phyloP scores from a whole-genome alignment of 2,797 vertebrate genomes.

The Acanthornis magna region DNA sequence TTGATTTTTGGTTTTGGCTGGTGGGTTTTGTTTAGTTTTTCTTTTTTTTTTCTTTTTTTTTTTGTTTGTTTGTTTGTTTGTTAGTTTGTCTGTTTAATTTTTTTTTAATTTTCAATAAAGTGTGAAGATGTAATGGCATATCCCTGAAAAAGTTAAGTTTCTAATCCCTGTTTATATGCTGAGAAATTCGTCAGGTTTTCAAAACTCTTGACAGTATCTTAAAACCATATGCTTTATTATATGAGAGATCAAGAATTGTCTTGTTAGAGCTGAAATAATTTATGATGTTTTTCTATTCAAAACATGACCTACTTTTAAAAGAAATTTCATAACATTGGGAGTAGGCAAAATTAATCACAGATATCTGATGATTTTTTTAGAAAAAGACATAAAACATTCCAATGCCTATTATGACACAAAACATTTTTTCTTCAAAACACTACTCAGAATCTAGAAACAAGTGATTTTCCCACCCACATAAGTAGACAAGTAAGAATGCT shows the following conservation, averaged over 20 bases:
- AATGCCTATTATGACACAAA: neutral
- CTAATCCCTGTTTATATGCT: neutral
- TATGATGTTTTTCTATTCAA: neutral
- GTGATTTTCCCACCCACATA: neutral
- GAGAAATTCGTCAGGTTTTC: neutral
- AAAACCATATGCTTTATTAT: neutral
- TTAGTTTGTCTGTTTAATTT: too few relatives aligned
- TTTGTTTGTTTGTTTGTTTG: too few relatives aligned
- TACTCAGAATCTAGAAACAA: neutral
- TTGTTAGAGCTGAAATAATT: neutral
- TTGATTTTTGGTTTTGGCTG: neutral
- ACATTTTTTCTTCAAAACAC: neutral
- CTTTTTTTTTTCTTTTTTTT: too few relatives aligned
- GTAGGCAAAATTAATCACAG: neutral
- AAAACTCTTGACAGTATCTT: neutral
- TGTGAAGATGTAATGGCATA: neutral
- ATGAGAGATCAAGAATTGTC: neutral
- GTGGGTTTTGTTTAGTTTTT: neutral
- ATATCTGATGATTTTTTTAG: neutral
- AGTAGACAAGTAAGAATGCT: neutral
- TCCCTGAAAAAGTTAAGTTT: neutral
- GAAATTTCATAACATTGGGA: neutral
- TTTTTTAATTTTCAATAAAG: neutral
- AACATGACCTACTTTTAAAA: conserved; percentile 6
- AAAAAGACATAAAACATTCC: neutral